Evolutionary conservation across 1,140 invertebrate species (phyloP).

Genomic region (Papilio polytes): DNA sequence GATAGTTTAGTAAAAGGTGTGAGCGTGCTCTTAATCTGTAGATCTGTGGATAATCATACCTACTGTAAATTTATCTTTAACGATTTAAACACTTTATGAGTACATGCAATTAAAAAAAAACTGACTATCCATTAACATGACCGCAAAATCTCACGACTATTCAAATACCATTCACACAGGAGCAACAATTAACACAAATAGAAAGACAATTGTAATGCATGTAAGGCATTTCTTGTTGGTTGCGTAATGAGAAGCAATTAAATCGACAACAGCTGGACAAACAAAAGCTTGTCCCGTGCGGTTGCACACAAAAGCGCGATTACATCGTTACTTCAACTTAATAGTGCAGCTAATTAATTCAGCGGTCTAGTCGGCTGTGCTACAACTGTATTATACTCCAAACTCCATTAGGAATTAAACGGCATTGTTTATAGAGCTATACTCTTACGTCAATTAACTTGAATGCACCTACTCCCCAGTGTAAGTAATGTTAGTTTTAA

Average conservation of each 20-base stretch:
- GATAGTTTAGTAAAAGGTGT: no score
- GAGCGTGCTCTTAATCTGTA: no score
- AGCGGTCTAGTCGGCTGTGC: constrained; percentile 6
- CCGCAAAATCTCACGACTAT: no score
- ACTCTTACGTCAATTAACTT: not conserved
- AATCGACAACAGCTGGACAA: constrained; percentile 20
- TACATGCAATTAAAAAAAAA: no score
- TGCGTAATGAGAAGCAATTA: constrained; percentile 26
- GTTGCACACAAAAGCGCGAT: constrained; percentile 24
- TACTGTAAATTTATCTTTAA: no score
- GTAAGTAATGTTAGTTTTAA: no score
- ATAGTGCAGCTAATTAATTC: constrained; percentile 29
- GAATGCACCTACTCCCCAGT: no score
- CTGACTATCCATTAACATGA: no score
- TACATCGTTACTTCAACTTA: constrained; percentile 24
- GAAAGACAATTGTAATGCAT: not conserved
- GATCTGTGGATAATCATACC: no score
- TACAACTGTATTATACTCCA: not conserved
- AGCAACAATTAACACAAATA: not conserved
- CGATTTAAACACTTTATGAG: no score
- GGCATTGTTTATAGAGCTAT: not conserved
- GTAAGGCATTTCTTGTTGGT: not conserved
- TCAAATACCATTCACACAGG: not conserved
- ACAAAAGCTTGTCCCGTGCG: constrained; percentile 26
- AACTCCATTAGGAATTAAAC: constrained; percentile 7